phyloP scores from a whole-genome alignment of 2,888 invertebrate genomes.

The Choristoneura rosaceana region DNA sequence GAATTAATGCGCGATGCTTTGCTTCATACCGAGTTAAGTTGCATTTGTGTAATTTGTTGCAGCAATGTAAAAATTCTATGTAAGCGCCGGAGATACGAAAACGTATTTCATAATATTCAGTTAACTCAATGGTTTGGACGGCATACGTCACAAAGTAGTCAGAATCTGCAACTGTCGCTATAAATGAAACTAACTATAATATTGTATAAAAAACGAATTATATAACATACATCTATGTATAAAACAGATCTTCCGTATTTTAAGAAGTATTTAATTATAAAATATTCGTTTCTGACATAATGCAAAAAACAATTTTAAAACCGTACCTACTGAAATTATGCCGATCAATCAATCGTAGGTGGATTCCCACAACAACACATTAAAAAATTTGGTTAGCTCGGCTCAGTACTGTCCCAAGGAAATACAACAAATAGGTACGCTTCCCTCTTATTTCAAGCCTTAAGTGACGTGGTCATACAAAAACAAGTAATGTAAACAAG shows the following conservation, averaged over 20 bases:
- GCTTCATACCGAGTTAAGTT: conserved; percentile 13
- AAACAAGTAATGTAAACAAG: no score
- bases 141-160: neutral
- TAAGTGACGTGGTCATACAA: neutral
- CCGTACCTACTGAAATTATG: neutral
- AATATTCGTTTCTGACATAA: neutral
- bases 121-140: neutral
- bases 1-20: conserved; percentile 37
- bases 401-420: neutral
- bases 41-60: conserved; percentile 11
- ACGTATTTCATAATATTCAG: neutral
- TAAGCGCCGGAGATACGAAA: neutral
- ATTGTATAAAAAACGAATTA: no score
- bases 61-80: neutral
- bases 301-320: neutral
- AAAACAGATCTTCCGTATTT: no score
- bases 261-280: neutral
- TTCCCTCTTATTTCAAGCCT: neutral
- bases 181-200: neutral
- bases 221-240: no score
- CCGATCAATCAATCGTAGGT: neutral
- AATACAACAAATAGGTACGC: neutral
- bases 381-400: neutral
- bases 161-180: neutral
- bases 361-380: conserved; percentile 8